Percentiles rank a stretch among this genome's conserved stretches.
These are phyloP conservation scores for Struthidea cinerea DNA, from an alignment of 2,113 vertebrate species.

Conservation along the genomic window DNA sequence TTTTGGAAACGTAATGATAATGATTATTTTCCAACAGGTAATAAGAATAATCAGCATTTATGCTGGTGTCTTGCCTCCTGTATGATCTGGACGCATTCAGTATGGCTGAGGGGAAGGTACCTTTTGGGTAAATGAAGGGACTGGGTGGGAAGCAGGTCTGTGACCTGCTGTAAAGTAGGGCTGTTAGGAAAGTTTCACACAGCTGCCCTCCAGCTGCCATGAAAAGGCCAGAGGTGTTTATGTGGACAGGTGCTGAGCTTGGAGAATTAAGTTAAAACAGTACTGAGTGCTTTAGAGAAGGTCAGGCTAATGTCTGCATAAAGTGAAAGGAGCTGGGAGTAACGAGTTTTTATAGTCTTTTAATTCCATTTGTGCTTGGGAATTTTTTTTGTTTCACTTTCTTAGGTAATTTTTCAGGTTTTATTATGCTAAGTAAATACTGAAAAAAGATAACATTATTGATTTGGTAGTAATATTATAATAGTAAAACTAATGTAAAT, in stretches of 20 bases:
- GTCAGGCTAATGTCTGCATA: neutral
- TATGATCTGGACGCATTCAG: neutral
- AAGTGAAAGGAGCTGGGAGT: neutral
- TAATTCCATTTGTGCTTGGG: neutral
- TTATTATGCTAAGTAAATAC: slow-evolving; percentile 17
- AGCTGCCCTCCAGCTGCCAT: neutral
- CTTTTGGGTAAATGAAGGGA: neutral
- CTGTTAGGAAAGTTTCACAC: neutral
- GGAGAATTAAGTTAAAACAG: neutral
- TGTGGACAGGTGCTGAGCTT: neutral
- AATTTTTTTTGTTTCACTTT: neutral
- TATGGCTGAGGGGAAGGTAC: neutral
- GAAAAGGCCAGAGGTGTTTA: neutral
- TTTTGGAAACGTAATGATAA: neutral
- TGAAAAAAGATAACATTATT: neutral
- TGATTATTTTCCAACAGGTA: slow-evolving; percentile 22
- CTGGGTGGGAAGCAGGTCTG: neutral
- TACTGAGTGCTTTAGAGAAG: neutral
- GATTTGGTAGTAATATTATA: neutral
- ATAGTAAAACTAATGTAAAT: neutral
- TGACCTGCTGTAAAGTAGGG: neutral
- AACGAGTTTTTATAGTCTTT: neutral
- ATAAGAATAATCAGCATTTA: neutral
- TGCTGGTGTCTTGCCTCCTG: neutral
- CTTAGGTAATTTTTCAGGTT: neutral